Evolutionary conservation across 2,888 invertebrate genomes (phyloP), one percentile per base, ranked within the genome.

Genomic region (Seira sanloemensis): DNA sequence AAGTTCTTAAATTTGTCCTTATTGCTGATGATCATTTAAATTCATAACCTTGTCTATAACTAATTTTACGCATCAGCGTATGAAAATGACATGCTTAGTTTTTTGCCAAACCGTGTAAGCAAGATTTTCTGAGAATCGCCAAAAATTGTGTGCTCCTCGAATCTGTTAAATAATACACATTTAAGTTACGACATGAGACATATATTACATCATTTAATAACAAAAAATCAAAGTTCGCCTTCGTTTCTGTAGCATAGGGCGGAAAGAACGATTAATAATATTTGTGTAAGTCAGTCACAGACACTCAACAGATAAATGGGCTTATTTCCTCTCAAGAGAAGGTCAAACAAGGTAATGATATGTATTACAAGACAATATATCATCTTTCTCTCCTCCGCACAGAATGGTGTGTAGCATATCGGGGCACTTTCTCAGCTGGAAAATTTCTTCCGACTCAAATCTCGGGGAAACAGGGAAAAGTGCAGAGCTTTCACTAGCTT

Each of bases 301-400:
- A 88, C 88, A 89, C 86, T 86, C 86, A 74, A 87, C 86, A 88
- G 87, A 89, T 88, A 88, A 89, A 89, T 86, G 88, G 88, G 86
- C 86, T 76, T 69, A 82, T 74, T 37, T 37, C n/a, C n/a, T n/a
- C 37, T 37, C 81, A 67, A 82, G 80, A 78, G 86, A 82, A 87
- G 87, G 88, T 87, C 87, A 87, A 86, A 88, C 89, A 89, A 89
- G 89, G 89, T 89, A 88, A 89, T 88, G 87, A 86, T 87, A 87
- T 88, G 88, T 88, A 88, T 86, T 88, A 88, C 89, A 89, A 85
- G 88, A 87, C 85, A 87, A 89, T 89, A 89, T 87, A 88, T 89
- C 89, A 88, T 88, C 86, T 66, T 37, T 37, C 37, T 37, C 12
- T 12, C 37, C 37, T 37, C 12, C 37, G 12, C 12, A 21, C 69